These are phyloP conservation scores for Metopolophium dirhodum DNA, from an alignment of 1,140 invertebrate species.

Conservation along the genomic window DNA sequence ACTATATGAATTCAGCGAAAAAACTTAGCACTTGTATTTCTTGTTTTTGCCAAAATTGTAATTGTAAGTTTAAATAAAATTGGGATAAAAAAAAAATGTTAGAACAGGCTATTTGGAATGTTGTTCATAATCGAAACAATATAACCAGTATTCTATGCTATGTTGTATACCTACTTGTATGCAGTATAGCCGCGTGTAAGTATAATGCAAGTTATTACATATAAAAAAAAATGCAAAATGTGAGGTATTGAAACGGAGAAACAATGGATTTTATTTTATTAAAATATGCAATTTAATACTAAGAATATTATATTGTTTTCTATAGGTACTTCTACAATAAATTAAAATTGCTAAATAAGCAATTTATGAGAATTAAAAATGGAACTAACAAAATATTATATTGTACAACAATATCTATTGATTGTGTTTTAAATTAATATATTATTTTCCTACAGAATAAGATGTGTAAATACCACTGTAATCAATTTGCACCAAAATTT, in stretches of 20 bases:
- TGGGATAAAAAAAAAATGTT: not conserved
- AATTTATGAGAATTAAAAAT: not conserved
- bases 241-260: not conserved
- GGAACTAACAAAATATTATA: not conserved
- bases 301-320: not conserved
- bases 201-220: not conserved
- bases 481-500: no score
- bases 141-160: slow-evolving; percentile 44
- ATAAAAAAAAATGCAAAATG: not conserved
- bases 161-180: not conserved
- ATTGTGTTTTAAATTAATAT: not conserved
- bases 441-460: not conserved
- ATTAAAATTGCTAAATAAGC: not conserved
- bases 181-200: not conserved
- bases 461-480: not conserved
- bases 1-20: not conserved
- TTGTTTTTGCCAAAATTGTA: not conserved
- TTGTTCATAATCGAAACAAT: slow-evolving; percentile 29
- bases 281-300: not conserved
- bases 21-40: not conserved
- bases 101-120: not conserved
- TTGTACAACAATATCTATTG: not conserved
- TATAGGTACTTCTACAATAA: not conserved
- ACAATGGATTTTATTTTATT: not conserved
- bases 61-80: not conserved